Evolutionary conservation across 1,140 invertebrate genomes (phyloP), one percentile per base, ranked within the genome.

Genomic region (Bombyx mori): DNA sequence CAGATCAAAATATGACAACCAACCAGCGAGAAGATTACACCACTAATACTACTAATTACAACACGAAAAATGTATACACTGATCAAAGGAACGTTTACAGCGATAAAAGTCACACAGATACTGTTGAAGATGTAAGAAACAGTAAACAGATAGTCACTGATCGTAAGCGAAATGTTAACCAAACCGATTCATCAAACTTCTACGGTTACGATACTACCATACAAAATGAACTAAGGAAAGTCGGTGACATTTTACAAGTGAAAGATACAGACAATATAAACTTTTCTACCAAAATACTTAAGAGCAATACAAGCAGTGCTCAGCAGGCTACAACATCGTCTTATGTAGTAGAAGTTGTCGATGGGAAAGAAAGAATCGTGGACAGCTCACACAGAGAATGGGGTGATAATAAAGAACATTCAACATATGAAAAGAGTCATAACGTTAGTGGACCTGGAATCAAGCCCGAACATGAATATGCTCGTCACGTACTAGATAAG

Each of bases 301-400:
- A 86, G 62, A 86, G 79, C 57, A 86, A 87, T 61, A 88, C 80
- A 43, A 85, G 77, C 50, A 87, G 81, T 62, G 82, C 88, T 56
- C 75, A 86, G 35, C 82, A 88, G 71, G 89, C 87, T 50, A 89
- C 89, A 1, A 88, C 88, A 7, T 89, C 85, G 7, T 90, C 88
- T 57, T 90, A 90, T 56, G 87, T 88, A 3, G 78, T 90, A 61
- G 88, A 90, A 82, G 85, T 91, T 26, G 86, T 91, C 12, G 89
- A 91, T 68, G 90, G 90, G 35, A 88, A 90, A 68, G 88, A 91
- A 73, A 76, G 77, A 57, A 76, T 91, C 42, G 77, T 91, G 4
- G 89, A 91, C 60, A 84, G 82, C 61, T 84, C 86, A 59, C 88
- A 90, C 52, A 82, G 89, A 66, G 90, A 91, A 76, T 88, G 89